Conservation (phyloP, 2,888 invertebrate species). For the Phytoseiulus persimilis region DNA sequence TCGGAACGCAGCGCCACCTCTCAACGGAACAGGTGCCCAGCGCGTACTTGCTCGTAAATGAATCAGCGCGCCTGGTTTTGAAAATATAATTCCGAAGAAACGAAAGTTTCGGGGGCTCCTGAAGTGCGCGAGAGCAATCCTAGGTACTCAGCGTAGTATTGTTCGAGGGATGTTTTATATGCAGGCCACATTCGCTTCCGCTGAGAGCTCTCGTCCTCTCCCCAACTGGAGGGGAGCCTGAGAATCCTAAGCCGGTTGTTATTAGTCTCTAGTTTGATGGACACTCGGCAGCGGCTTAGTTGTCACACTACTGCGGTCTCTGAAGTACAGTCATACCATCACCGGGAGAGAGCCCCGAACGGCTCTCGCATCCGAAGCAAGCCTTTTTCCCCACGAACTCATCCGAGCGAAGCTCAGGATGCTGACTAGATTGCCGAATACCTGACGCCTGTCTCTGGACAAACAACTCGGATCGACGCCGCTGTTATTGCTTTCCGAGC, state of each 20-base stretch:
- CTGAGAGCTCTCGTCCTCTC: background rate
- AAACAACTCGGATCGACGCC: background rate
- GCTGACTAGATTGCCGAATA: background rate
- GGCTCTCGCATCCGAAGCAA: background rate
- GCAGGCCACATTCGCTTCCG: background rate
- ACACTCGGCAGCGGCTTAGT: background rate
- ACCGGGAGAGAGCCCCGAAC: too few relatives aligned
- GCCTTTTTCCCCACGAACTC: background rate
- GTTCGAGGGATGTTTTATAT: background rate
- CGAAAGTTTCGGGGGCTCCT: background rate
- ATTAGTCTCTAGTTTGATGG: background rate
- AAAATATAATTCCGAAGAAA: background rate
- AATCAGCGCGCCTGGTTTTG: too few relatives aligned
- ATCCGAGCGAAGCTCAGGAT: background rate
- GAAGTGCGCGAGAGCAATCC: background rate
- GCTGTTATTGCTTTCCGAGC: too few relatives aligned
- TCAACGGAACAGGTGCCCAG: too few relatives aligned
- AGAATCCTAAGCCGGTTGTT: background rate
- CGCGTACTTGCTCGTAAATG: too few relatives aligned
- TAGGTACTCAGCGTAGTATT: background rate
- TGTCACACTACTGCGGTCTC: background rate
- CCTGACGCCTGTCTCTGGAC: background rate
- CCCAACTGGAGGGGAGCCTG: background rate
- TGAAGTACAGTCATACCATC: conserved; percentile 5
- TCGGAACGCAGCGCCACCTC: too few relatives aligned